Conservation (phyloP, 1,140 invertebrate species). For the Episyrphus balteatus region DNA sequence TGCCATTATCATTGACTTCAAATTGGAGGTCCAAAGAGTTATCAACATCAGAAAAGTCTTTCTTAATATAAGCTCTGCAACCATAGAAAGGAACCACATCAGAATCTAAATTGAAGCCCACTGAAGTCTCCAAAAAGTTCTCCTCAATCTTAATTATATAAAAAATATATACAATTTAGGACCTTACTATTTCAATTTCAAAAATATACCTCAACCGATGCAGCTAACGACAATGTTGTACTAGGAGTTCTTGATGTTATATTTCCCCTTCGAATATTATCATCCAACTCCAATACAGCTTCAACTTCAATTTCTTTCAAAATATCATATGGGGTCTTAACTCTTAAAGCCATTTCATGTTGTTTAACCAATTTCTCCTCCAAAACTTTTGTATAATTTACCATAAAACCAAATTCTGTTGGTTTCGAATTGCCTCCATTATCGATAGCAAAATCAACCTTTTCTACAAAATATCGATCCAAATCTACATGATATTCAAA, state of each 20-base stretch:
- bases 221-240: slow-evolving; percentile 36
- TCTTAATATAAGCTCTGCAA: slow-evolving; percentile 48
- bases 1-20: slow-evolving; percentile 36
- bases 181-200: slow-evolving; percentile 7
- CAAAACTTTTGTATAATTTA: slow-evolving; percentile 40
- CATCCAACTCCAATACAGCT: slow-evolving; percentile 41
- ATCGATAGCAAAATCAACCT: slow-evolving; percentile 36
- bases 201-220: slow-evolving; percentile 39
- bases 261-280: slow-evolving; percentile 41
- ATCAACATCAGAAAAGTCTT: slow-evolving; percentile 52
- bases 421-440: slow-evolving; percentile 42
- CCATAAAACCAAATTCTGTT: slow-evolving; percentile 18
- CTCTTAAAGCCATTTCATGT: slow-evolving; percentile 38
- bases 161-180: background rate
- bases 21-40: slow-evolving; percentile 46
- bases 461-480: slow-evolving; percentile 41
- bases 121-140: slow-evolving; percentile 45
- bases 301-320: slow-evolving; percentile 39
- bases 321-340: slow-evolving; percentile 44
- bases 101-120: slow-evolving; percentile 47
- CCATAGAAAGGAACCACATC: slow-evolving; percentile 49
- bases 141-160: slow-evolving; percentile 42
- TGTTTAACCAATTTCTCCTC: slow-evolving; percentile 39
- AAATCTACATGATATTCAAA: slow-evolving; percentile 47
- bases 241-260: slow-evolving; percentile 38